These are phyloP conservation scores for Antheraea mylitta DNA, from an alignment of 1,140 invertebrate species.

Conservation along the genomic window DNA sequence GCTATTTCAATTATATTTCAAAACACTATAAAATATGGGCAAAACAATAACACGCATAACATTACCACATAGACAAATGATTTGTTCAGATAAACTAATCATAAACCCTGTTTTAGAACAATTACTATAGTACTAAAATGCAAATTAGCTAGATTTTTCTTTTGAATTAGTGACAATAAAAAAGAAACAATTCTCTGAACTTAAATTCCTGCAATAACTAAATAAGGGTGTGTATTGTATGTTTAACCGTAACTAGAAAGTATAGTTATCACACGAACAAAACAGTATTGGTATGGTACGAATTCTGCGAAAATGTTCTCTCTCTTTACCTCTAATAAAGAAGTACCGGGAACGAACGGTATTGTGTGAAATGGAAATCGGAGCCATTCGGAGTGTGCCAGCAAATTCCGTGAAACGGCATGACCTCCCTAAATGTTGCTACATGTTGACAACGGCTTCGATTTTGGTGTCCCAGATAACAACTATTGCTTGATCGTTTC, in stretches of 20 bases:
- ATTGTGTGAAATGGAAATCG: constrained; percentile 52
- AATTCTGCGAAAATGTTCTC: constrained; percentile 49
- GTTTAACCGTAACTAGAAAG: constrained; percentile 5
- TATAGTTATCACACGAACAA: constrained; percentile 19
- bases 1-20: no score
- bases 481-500: background rate
- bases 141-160: no score
- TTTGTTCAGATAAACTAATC: no score
- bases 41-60: no score
- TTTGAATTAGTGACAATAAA: background rate
- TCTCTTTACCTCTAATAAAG: constrained; percentile 43
- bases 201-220: background rate
- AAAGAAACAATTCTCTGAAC: background rate
- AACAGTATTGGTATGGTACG: constrained; percentile 37
- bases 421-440: constrained; percentile 33
- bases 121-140: no score
- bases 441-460: background rate
- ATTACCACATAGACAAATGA: no score
- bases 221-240: background rate
- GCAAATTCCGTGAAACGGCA: constrained; percentile 34
- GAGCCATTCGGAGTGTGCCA: constrained; percentile 31
- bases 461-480: background rate
- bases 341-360: constrained; percentile 60
- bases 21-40: no score
- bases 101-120: no score